Evolutionary conservation across 1,140 invertebrate species (phyloP).

Genomic region (Acarapis woodi): DNA sequence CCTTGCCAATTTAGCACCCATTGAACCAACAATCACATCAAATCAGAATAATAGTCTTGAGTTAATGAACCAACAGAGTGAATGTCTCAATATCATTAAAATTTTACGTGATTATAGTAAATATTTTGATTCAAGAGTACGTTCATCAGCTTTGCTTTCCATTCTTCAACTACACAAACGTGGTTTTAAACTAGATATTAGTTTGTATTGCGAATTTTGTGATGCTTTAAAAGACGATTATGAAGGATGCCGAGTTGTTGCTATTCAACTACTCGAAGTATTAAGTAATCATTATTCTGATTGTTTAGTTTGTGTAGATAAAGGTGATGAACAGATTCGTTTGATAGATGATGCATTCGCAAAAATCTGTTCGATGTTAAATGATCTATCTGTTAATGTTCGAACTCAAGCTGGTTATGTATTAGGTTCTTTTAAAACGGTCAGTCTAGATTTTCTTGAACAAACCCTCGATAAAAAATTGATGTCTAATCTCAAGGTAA

Average conservation of each 20-base stretch:
- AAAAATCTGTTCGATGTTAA: slow-evolving; percentile 69
- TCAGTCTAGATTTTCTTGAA: slow-evolving; percentile 61
- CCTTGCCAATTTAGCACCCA: slow-evolving; percentile 14
- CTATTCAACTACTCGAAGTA: slow-evolving; percentile 52
- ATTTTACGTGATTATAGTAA: slow-evolving; percentile 45
- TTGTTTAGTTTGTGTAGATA: slow-evolving; percentile 13
- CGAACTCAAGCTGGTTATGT: slow-evolving; percentile 39
- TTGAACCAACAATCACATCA: background rate
- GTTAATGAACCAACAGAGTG: too few species aligned
- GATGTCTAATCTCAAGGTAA: slow-evolving; percentile 75
- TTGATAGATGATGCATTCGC: slow-evolving; percentile 88
- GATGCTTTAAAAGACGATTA: slow-evolving; percentile 66
- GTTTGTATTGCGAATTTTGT: slow-evolving; percentile 49
- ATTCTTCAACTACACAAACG: slow-evolving; percentile 26
- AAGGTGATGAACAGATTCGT: slow-evolving; percentile 22
- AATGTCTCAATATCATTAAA: slow-evolving; percentile 26
- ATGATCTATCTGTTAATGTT: slow-evolving; percentile 60
- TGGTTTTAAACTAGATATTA: slow-evolving; percentile 27
- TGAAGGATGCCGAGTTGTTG: slow-evolving; percentile 60
- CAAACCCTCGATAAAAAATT: slow-evolving; percentile 94
- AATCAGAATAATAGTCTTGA: background rate
- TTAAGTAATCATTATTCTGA: slow-evolving; percentile 59
- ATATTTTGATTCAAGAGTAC: slow-evolving; percentile 61
- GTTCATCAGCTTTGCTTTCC: slow-evolving; percentile 53
- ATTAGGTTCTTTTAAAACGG: slow-evolving; percentile 45